phyloP scores from a whole-genome alignment of 2,888 invertebrate species.

The Fragum whitleyi region DNA sequence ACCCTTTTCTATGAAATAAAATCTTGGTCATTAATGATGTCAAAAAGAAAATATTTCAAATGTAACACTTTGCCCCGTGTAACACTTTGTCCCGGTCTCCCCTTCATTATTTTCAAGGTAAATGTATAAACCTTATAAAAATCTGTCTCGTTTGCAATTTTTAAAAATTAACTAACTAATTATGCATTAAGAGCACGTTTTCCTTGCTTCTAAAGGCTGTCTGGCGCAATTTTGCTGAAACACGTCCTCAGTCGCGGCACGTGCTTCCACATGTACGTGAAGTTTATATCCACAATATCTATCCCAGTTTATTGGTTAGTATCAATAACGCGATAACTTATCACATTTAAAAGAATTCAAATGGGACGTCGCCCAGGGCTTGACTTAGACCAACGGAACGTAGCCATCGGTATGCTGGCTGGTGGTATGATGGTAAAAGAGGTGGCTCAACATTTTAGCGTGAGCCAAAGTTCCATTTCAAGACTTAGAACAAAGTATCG shows the following conservation, averaged over 20 bases:
- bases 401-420: slow-evolving; percentile 24
- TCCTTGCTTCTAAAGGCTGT: neutral
- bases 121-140: neutral
- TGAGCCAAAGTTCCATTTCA: slow-evolving; percentile 18
- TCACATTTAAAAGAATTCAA: neutral
- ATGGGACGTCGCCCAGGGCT: slow-evolving; percentile 37
- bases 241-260: neutral
- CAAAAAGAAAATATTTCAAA: too few relatives aligned
- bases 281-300: neutral
- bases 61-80: too few relatives aligned
- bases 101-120: neutral
- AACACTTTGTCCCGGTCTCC: too few relatives aligned
- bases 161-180: neutral
- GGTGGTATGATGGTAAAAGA: slow-evolving; percentile 6
- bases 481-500: slow-evolving; percentile 11
- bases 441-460: slow-evolving; percentile 20
- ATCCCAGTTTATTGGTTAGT: neutral
- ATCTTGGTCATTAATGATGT: too few relatives aligned
- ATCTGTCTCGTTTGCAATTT: slow-evolving; percentile 1
- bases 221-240: neutral
- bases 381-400: slow-evolving; percentile 20
- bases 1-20: too few relatives aligned
- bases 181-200: neutral
- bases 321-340: neutral
- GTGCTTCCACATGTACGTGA: neutral